Percentiles rank a stretch among this genome's conserved stretches.
These are phyloP conservation scores for Coptodon bakossiorum DNA, from an alignment of 2,113 vertebrate species.

Conservation along the genomic window DNA sequence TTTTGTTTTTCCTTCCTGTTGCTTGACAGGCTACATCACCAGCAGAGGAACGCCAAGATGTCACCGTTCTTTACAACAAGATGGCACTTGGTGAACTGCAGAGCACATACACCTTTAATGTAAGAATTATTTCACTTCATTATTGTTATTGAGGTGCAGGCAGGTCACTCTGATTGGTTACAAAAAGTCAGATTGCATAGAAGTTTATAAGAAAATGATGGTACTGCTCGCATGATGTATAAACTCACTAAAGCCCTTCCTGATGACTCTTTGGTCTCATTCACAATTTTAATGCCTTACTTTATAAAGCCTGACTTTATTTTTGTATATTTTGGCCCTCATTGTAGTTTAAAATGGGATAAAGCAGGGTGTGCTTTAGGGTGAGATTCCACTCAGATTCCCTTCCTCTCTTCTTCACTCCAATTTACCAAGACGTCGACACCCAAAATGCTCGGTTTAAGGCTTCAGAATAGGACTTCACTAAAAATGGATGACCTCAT, in stretches of 20 bases:
- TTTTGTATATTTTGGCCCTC: background rate
- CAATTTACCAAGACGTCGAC: background rate
- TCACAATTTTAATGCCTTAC: background rate
- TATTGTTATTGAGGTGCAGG: background rate
- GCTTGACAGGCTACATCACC: slow-evolving; percentile 82
- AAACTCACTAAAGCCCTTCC: background rate
- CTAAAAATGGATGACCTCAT: background rate
- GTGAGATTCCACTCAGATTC: background rate
- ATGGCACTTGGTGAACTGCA: slow-evolving; percentile 85
- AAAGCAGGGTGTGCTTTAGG: background rate
- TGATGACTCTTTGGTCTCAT: background rate
- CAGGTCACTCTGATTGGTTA: background rate
- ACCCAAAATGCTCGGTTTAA: background rate
- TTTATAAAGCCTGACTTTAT: background rate
- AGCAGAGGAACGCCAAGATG: slow-evolving; percentile 88
- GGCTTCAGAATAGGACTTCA: background rate
- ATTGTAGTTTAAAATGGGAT: background rate
- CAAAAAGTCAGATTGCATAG: background rate
- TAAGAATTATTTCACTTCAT: slow-evolving; percentile 59
- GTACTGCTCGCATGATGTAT: background rate
- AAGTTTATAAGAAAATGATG: background rate
- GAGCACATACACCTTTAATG: slow-evolving; percentile 78
- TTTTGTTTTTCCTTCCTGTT: background rate
- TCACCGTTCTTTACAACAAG: slow-evolving; percentile 90
- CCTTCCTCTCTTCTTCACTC: background rate